Evolutionary conservation across 2,113 vertebrate species (phyloP).

Genomic region (Menidia beryllina): DNA sequence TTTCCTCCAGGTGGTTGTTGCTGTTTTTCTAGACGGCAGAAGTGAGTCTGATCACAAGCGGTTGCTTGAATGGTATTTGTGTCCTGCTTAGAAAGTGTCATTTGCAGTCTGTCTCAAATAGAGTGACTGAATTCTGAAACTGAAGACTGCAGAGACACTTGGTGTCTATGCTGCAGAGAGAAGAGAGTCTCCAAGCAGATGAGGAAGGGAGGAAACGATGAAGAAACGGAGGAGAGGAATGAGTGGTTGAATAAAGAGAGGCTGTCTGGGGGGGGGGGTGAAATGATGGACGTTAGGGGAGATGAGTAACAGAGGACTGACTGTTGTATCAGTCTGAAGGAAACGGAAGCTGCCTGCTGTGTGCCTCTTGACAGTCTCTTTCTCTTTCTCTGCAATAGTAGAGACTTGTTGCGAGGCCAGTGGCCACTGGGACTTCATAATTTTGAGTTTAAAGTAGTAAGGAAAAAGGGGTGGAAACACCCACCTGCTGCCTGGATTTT

Average conservation of each 20-base stretch:
- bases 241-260: constrained; percentile 48
- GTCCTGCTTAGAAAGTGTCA: neutral
- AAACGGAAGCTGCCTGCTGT: constrained; percentile 65
- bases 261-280: constrained; percentile 40
- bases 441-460: constrained; percentile 1
- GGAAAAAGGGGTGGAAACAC: constrained; percentile 16
- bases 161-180: constrained; percentile 5
- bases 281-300: constrained; percentile 46
- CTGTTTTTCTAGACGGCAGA: neutral
- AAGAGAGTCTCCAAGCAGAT: constrained; percentile 11
- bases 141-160: constrained; percentile 19
- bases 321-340: constrained; percentile 52
- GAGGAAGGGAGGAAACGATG: constrained; percentile 14
- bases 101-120: constrained; percentile 4
- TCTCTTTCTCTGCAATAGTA: constrained; percentile 30
- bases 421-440: constrained; percentile 32
- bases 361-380: constrained; percentile 40
- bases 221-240: constrained; percentile 16
- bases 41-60: neutral
- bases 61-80: constrained; percentile 13
- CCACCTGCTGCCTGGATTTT: constrained; percentile 54
- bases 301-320: constrained; percentile 59
- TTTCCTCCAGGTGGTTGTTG: neutral
- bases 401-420: constrained; percentile 28
- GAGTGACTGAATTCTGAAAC: constrained; percentile 15